Base-by-base conservation (phyloP, 2,888 invertebrate species). In the Habroteleia sp. region DNA sequence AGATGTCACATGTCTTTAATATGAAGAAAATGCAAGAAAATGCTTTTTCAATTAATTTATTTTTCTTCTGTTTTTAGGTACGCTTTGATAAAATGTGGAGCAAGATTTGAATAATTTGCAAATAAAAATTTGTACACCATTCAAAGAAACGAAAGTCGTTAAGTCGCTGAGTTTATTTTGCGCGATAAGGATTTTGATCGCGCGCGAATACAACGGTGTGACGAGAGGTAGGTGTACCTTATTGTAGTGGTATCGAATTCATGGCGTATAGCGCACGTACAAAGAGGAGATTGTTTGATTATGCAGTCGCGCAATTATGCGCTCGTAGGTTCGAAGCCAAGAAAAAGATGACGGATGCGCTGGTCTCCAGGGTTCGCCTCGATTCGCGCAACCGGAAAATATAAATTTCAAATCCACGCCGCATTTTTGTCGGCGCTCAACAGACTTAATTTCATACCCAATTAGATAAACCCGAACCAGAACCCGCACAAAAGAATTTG, bases 381-480 rank as follows among this genome's bases (percentile, higher is more conserved):
- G 63, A 46, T 63, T 79, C 73, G 74, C 77, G 73, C 77, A 76
- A 78, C 66, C 78, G 81, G 80, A 77, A 84, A 81, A 85, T 84
- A 85, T 85, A 83, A 85, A 85, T 84, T 85, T 84, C 81, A 84
- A 84, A 84, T 84, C 72, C 62, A 44, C 71, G 73, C 60, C 77
- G 60, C 76, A 87, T 87, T 86, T 86, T 85, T 86, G 82, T 68
- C 79, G 74, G 83, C 83, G 83, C 85, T 84, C 84, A 81, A 83
- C 85, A 83, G 84, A 86, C 84, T 87, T 87, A 83, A 85, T 87
- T 84, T 84, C 84, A 83, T 84, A 84, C 85, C 86, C 86, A 87
- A 86, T 87, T 87, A 87, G 83, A 85, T 84, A 66, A 79, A 80
- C 77, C 78, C 76, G 79, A 68, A 58, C 68, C 41, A 29, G 66